Evolutionary conservation across 1,140 invertebrate species (phyloP), one percentile per base, ranked within the genome.

Genomic region (Zaprionus inermis): DNA sequence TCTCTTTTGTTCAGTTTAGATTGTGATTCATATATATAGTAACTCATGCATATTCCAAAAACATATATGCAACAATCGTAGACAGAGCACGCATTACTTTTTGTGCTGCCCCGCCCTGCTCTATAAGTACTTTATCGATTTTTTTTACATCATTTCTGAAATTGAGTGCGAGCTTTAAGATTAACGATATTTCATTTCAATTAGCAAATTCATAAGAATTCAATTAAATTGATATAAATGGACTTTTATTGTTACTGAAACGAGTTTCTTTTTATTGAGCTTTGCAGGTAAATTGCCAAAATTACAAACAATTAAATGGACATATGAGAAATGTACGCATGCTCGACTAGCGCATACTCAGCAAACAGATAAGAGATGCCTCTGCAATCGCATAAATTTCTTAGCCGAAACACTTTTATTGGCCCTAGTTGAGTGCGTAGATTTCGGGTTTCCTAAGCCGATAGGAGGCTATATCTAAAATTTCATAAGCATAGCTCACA

Each of bases 151-250:
- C n/a, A 18, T n/a, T n/a, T n/a, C n/a, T n/a, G n/a, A 18, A 46
- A 18, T 20, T 46, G 28, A 46, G 18, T 46, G 18, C 3, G 16
- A 49, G 1, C 5, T 22, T 49, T 5, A 12, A 12, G 44, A 49
- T 49, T 49, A 49, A 49, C 10, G 44, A 49, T 22, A 49, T 49
- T 18, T 12, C 9, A 3, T 5, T 49, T 11, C 44, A 49, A 22
- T 49, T 49, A 49, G 44, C 11, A 49, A 49, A 49, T 22, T 49
- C 11, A 49, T 22, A 18, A 49, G 44, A 49, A 49, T 20, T 49
- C 10, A 49, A 49, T 49, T 49, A 49, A 49, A 49, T 22, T 49
- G 18, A 49, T 22, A 20, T 18, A 22, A 49, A 49, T 49, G 18
- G 2, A n/a, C 7, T 44, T 44, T 44, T 16, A 20, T 49, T 49